These are phyloP conservation scores for Dascyllus trimaculatus DNA, from an alignment of 2,113 vertebrate species.

Conservation along the genomic window DNA sequence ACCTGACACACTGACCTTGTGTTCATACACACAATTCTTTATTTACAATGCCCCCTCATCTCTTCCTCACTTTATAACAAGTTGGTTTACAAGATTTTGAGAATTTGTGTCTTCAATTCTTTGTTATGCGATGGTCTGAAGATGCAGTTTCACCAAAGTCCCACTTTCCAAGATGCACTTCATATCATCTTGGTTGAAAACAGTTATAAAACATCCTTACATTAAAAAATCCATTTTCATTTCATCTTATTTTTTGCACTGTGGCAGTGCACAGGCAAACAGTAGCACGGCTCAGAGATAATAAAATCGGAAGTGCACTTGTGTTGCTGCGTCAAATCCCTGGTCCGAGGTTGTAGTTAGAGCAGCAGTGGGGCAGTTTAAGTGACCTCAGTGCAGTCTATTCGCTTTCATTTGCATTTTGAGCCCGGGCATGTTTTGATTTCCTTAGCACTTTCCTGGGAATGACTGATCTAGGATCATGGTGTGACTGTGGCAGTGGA, in stretches of 20 bases:
- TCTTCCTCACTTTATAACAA: conserved; percentile 11
- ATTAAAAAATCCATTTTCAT: conserved; percentile 12
- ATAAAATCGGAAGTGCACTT: conserved; percentile 35
- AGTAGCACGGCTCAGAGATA: conserved; percentile 15
- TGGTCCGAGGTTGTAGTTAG: conserved; percentile 18
- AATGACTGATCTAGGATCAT: conserved; percentile 25
- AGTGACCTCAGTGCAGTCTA: conserved; percentile 19
- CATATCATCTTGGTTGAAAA: conserved; percentile 12
- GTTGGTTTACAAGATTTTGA: conserved; percentile 1
- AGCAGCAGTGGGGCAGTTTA: conserved; percentile 14
- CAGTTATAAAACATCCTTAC: not conserved
- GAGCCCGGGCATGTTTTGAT: conserved; percentile 39
- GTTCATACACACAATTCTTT: not conserved
- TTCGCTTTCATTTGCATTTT: conserved; percentile 26
- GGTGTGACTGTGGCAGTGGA: conserved; percentile 18
- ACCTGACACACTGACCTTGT: not conserved
- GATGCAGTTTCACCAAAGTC: conserved; percentile 2
- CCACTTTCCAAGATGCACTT: conserved; percentile 14
- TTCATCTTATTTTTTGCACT: conserved; percentile 16
- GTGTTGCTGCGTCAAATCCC: conserved; percentile 36
- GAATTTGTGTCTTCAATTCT: conserved; percentile 4
- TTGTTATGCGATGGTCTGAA: conserved; percentile 1
- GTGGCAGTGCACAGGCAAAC: conserved; percentile 3
- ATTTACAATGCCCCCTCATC: not conserved
- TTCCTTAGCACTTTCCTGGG: conserved; percentile 39